Percentiles rank a stretch among this genome's conserved stretches.
phyloP scores from a whole-genome alignment of 2,888 invertebrate species.

The Mesochorus sp. region DNA sequence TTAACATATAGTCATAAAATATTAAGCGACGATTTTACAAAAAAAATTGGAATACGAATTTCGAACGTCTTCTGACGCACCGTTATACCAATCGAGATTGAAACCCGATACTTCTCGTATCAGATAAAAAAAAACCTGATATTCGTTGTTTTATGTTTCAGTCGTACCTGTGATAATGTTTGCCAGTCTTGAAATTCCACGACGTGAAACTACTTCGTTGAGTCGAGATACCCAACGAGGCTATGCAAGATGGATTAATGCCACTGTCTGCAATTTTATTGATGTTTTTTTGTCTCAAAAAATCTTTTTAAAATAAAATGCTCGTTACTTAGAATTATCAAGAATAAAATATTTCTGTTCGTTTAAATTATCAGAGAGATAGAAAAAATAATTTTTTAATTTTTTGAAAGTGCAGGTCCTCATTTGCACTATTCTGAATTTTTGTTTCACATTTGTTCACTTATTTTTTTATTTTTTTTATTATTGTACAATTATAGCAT shows the following conservation, averaged over 20 bases:
- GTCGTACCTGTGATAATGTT: slow-evolving; percentile 90
- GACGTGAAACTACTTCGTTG: slow-evolving; percentile 92
- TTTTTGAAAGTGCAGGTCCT: no score
- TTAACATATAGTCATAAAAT: not conserved
- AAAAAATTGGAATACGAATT: not conserved
- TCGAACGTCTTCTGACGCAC: not conserved
- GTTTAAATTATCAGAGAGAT: no score
- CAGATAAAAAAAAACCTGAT: slow-evolving; percentile 1
- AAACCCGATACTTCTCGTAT: not conserved
- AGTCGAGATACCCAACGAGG: slow-evolving; percentile 91
- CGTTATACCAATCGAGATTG: no score
- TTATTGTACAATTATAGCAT: no score
- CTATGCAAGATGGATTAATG: slow-evolving; percentile 86
- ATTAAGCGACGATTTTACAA: not conserved
- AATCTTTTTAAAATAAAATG: not conserved
- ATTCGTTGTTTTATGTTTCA: slow-evolving; percentile 19
- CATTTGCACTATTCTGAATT: no score
- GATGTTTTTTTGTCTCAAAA: not conserved
- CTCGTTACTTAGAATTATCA: not conserved
- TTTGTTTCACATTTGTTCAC: no score
- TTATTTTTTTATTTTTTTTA: no score
- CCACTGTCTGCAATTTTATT: slow-evolving; percentile 86
- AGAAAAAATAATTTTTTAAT: no score
- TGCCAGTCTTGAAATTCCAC: slow-evolving; percentile 90
- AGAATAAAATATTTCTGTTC: not conserved